Base-by-base conservation (phyloP, 2,797 vertebrate genomes). In the Gymnothorax reevesii region DNA sequence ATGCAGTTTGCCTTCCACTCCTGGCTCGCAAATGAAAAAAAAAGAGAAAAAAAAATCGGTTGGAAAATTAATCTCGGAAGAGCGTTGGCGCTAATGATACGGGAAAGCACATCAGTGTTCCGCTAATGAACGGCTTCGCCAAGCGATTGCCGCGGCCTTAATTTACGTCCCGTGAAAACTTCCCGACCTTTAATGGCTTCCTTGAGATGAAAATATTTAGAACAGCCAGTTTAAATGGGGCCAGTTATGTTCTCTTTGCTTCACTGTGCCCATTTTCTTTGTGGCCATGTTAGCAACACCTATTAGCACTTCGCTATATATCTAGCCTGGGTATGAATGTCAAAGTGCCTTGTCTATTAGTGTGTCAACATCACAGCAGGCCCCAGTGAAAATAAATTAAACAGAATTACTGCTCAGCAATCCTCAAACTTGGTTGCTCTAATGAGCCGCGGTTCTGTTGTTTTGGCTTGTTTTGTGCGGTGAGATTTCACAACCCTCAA, bases 51-150 rank as follows among this genome's bases (percentile, higher is more conserved):
- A 3, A 59, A 59, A 57, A 57, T 17, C 59, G 17, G 33, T 3
- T 27, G 27, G 83, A 62, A 52, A 66, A 84, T 84, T 22, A 84
- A 84, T 84, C 83, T 84, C 33, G 33, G 83, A 64, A 84, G 60
- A 84, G 60, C 83, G 42, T 52, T 42, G 33, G 59, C 17, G 83
- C 83, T 84, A 84, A 84, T 66, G 83, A 84, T 22, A 84, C 83
- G 25, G 60, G 59, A 64, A 84, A 62, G 83, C 59, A 10, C 60
- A 64, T 84, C 60, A 66, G 83, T 64, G 83, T 84, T 66, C 64
- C 59, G 59, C 83, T 64, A 60, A 66, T 22, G 83, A 60, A 84
- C 33, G 83, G n/a, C 60, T 3, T 4, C 25, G 33, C 59, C 59
- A 33, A 60, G 59, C 12, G 59, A 15, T 64, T 17, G 83, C 20